Evolutionary conservation across 1,140 invertebrate species (phyloP).

Genomic region (Drosophila tsacasi): DNA sequence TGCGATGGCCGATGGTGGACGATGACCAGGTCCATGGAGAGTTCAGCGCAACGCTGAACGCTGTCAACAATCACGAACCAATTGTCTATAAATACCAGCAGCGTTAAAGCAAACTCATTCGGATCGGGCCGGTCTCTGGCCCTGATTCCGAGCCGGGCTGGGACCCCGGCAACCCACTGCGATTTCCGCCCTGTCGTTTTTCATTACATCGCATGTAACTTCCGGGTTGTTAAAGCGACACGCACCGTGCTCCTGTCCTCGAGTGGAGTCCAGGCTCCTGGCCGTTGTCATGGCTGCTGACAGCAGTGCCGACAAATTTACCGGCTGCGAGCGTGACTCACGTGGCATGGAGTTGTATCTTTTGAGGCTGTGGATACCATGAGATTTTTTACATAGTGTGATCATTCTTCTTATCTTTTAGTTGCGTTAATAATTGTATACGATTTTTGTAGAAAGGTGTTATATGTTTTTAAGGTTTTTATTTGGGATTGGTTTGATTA

Average conservation of each 20-base stretch:
- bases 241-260: conserved; percentile 65
- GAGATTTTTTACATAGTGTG: not conserved
- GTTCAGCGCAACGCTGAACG: conserved; percentile 61
- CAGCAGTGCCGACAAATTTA: conserved; percentile 69
- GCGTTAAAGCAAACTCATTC: conserved; percentile 75
- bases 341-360: not conserved
- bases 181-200: conserved; percentile 81
- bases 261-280: conserved; percentile 19
- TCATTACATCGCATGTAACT: conserved; percentile 83
- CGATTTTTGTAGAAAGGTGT: too few species aligned
- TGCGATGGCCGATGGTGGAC: conserved; percentile 10
- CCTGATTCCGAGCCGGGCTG: conserved; percentile 25
- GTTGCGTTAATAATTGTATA: not conserved
- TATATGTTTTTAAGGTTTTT: not conserved
- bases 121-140: conserved; percentile 31
- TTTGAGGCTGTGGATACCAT: not conserved
- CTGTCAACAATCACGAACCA: conserved; percentile 84
- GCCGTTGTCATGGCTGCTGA: conserved; percentile 73
- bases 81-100: conserved; percentile 83
- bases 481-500: not conserved
- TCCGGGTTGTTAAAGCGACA: conserved; percentile 84
- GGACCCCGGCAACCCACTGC: conserved; percentile 39
- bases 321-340: conserved; percentile 8
- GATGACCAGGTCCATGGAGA: conserved; percentile 45
- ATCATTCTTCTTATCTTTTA: not conserved